Evolutionary conservation across 2,113 vertebrate genomes (phyloP), one percentile per base, ranked within the genome.

Genomic region (Varanus salvator): DNA sequence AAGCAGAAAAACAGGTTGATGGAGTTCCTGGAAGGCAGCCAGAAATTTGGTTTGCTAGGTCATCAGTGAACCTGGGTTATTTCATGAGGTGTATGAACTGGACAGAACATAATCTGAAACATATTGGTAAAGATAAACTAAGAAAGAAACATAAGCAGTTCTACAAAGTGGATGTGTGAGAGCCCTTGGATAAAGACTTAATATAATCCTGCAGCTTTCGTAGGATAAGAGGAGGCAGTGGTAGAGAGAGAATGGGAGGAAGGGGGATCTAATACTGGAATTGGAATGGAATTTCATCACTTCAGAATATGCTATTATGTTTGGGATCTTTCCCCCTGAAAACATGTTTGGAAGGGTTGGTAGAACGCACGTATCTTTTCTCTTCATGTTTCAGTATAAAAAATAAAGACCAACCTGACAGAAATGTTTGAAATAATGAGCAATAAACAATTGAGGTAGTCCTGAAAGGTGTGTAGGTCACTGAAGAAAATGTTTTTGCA

Each of bases 381-480:
- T 15, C 50, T 21, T 27, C 23, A 6, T n/a, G 9, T 76, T 50
- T 8, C 60, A 86, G 23, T 8, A 27, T n/a, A 93, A 94, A 87
- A 95, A 89, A 90, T 90, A 52, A 74, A 94, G 94, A 95, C 95
- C 95, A 97, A 92, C 90, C 52, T 94, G 91, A 96, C 91, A 80
- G 54, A 90, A 89, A 60, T 89, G 9, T 34, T 89, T 95, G 92
- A 96, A 90, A 94, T 91, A 90, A 74, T 29, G 48, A 71, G 29
- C 17, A 85, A 88, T 86, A 4, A 80, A 78, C 94, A 94, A 88
- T 31, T 44, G 78, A 92, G 92, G 80, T 86, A 91, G 76, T 92
- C 64, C 12, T 38, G 90, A 75, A 92, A 74, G 95, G 75, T 91
- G 92, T 90, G 92, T 92, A 92, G 93, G 93, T 92, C 6, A 92